Percentiles rank a stretch among this genome's conserved stretches.
These are phyloP conservation scores for Rhynchomys soricoides DNA, from an alignment of 2,113 vertebrate genomes.

Conservation along the genomic window DNA sequence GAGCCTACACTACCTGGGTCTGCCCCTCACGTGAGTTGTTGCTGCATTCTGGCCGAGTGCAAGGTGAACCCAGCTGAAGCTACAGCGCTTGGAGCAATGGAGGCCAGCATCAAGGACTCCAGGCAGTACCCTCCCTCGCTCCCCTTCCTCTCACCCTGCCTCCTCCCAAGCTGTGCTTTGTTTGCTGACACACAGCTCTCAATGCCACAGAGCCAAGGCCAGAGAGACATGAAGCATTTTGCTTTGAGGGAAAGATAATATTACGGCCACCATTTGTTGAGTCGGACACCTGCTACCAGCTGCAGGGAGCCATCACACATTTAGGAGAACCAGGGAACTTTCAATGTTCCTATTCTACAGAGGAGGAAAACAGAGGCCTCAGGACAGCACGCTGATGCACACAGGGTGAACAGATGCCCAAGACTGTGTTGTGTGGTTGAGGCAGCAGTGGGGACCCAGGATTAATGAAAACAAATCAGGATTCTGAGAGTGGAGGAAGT, in stretches of 20 bases:
- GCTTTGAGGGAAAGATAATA: not conserved
- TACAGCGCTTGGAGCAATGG: not conserved
- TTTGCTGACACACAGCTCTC: slow-evolving; percentile 35
- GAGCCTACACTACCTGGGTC: not conserved
- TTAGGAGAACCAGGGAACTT: not conserved
- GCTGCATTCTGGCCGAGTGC: not conserved
- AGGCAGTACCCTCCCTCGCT: not conserved
- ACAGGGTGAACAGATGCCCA: not conserved
- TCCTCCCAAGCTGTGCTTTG: not conserved
- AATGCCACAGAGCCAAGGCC: not conserved
- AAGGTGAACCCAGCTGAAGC: not conserved
- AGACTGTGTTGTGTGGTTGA: not conserved
- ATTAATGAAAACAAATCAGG: not conserved
- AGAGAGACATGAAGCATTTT: not conserved
- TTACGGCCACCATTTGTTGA: not conserved
- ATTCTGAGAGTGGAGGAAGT: not conserved
- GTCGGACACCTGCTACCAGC: not conserved
- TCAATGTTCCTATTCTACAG: not conserved
- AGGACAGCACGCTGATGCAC: not conserved
- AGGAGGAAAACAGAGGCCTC: not conserved
- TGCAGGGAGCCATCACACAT: not conserved
- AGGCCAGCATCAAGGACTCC: not conserved
- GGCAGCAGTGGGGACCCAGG: rapidly evolving
- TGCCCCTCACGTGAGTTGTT: not conserved
- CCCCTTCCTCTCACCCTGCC: rapidly evolving